Base-by-base conservation (phyloP, 2,797 vertebrate species). In the Gadopsis marmoratus region DNA sequence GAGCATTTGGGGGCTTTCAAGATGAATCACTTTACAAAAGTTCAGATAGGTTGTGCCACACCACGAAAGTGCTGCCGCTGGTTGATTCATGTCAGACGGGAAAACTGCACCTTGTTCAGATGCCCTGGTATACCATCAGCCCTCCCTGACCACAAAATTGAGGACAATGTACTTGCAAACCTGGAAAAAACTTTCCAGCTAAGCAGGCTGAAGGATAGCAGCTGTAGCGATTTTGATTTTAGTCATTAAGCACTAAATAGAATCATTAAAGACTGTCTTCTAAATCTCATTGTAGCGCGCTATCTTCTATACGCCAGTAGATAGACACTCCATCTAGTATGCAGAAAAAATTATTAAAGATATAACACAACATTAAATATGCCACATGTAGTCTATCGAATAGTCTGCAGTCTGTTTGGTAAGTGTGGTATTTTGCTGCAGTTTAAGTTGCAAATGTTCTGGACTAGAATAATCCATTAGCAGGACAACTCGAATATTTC, bases 401-500 rank as follows among this genome's bases (percentile, higher is more conserved):
- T 13, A 6, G 12, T 48, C 53, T 56, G 19, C 41, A 59, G 21
- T 43, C 43, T 43, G 61, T 21, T 72, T 6, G 1, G 31, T 16
- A 14, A 16, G 4, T 77, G 31, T 56, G 21, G 29, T 17, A 31
- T 68, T 79, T 77, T 50, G 16, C 54, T 43, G 29, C 7, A 0
- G 29, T 59, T 69, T 4, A 33, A 55, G 16, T 64, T 69, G 31
- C n/a, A 62, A 83, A 79, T 62, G 51, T 68, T 79, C 19, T 53
- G 17, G 17, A 50, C 33, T n/a, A 48, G 6, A 79, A 76, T 60
- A 74, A 69, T 55, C 35, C 37, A 75, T 29, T 39, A 58, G n/a
- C 7, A 62, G 26, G 67, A 70, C 75, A 68, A 74, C 7, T 61
- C 61, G 12, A 78, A 73, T 76, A 79, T 78, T 80, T 84, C 48